Conservation (phyloP, 2,797 vertebrate species). For the Oceanodroma leucorhoa region DNA sequence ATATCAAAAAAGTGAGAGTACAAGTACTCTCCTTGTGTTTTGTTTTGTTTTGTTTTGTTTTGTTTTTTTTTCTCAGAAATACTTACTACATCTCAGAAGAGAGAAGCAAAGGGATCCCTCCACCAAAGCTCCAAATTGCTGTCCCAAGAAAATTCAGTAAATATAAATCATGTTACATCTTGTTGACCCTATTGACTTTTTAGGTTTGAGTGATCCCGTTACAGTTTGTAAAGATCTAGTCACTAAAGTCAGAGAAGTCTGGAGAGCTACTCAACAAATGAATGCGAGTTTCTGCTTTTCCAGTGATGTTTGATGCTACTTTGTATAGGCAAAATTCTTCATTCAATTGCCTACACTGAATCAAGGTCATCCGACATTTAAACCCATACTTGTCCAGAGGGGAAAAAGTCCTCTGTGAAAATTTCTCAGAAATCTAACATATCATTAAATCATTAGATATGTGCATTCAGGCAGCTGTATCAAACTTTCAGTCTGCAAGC, state of each 20-base stretch:
- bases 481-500: background rate
- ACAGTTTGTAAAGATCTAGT: background rate
- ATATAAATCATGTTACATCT: fast-evolving
- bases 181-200: background rate
- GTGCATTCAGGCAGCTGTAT: background rate
- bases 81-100: background rate
- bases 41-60: fast-evolving
- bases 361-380: background rate
- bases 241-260: background rate
- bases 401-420: background rate
- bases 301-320: background rate
- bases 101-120: background rate
- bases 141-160: background rate
- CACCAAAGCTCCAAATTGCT: background rate
- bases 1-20: background rate
- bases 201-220: background rate
- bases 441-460: background rate
- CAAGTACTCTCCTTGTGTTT: background rate
- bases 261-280: background rate
- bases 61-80: background rate
- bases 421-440: background rate
- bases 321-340: background rate
- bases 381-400: background rate
- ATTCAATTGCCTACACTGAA: background rate
- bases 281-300: background rate